Conservation (phyloP, 2,888 invertebrate genomes). For the Metopia argyrocephala region DNA sequence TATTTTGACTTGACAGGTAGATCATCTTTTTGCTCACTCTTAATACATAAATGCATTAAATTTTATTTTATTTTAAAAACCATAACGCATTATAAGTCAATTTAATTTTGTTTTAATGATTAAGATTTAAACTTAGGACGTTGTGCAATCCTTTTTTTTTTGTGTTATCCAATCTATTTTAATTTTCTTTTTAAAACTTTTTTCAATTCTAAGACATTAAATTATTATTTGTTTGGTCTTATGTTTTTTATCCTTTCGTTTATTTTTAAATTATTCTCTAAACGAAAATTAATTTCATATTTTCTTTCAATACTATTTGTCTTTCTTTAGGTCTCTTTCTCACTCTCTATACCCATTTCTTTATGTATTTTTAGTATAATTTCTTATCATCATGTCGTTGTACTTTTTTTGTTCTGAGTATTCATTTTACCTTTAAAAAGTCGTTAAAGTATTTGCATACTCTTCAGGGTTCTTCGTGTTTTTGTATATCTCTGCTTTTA, state of each 20-base stretch:
- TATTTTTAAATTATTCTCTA: conserved; percentile 26
- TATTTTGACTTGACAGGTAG: too few species aligned
- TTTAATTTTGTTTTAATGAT: too few species aligned
- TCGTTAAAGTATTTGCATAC: conserved; percentile 76
- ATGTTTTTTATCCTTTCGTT: conserved; percentile 2
- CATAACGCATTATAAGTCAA: too few species aligned
- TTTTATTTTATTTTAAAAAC: too few species aligned
- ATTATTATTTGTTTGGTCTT: neutral
- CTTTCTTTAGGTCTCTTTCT: neutral
- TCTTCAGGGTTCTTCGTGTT: conserved; percentile 66
- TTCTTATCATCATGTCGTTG: conserved; percentile 32
- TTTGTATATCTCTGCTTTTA: neutral
- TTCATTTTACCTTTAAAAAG: conserved; percentile 76
- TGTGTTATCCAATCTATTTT: conserved; percentile 7
- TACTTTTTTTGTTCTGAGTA: conserved; percentile 36
- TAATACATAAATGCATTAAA: too few species aligned
- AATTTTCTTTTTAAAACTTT: conserved; percentile 15
- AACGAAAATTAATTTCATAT: conserved; percentile 34
- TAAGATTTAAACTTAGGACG: too few species aligned
- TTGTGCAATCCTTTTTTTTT: too few species aligned
- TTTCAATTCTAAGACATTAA: too few species aligned
- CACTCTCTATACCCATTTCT: neutral
- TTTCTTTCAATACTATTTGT: too few species aligned
- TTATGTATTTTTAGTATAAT: conserved; percentile 15
- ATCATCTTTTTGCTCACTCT: too few species aligned